Conservation (phyloP, 2,888 invertebrate species). For the Apamea sordens region DNA sequence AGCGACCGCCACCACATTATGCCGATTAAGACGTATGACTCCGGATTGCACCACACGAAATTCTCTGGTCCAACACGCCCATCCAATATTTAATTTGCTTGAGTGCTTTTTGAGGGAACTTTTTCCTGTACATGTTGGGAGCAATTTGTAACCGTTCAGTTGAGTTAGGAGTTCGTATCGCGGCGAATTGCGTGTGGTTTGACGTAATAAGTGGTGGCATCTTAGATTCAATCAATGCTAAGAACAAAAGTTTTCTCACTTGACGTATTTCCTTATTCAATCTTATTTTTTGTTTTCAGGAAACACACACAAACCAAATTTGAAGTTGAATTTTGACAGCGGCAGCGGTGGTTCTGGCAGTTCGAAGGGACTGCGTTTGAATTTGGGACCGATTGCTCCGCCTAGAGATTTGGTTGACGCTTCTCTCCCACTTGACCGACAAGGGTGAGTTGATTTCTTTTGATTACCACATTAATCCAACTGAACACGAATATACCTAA, state of each 20-base stretch:
- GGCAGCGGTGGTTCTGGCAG: slow-evolving; percentile 86
- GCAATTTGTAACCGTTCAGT: slow-evolving; percentile 89
- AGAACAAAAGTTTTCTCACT: slow-evolving; percentile 45
- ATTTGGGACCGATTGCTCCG: slow-evolving; percentile 92
- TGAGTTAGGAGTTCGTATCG: slow-evolving; percentile 83
- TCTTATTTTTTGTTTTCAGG: slow-evolving; percentile 79
- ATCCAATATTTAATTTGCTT: slow-evolving; percentile 88
- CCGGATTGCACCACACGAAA: slow-evolving; percentile 82
- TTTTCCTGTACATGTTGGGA: slow-evolving; percentile 84
- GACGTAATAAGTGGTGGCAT: slow-evolving; percentile 73
- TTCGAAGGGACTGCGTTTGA: slow-evolving; percentile 92
- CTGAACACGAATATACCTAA: not conserved
- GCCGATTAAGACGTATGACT: slow-evolving; percentile 89
- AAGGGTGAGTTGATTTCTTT: slow-evolving; percentile 92
- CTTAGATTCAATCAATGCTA: slow-evolving; percentile 53
- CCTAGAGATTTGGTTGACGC: slow-evolving; percentile 95
- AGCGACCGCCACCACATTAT: slow-evolving; percentile 86
- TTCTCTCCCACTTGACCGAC: slow-evolving; percentile 95
- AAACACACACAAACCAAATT: slow-evolving; percentile 92
- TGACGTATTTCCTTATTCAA: slow-evolving; percentile 34
- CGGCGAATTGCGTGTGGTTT: slow-evolving; percentile 77
- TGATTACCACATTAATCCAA: not conserved
- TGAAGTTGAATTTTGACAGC: slow-evolving; percentile 93
- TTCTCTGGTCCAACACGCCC: slow-evolving; percentile 80
- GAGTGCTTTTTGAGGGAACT: slow-evolving; percentile 88